Conservation (phyloP, 2,113 vertebrate genomes). For the Callocephalon fimbriatum region DNA sequence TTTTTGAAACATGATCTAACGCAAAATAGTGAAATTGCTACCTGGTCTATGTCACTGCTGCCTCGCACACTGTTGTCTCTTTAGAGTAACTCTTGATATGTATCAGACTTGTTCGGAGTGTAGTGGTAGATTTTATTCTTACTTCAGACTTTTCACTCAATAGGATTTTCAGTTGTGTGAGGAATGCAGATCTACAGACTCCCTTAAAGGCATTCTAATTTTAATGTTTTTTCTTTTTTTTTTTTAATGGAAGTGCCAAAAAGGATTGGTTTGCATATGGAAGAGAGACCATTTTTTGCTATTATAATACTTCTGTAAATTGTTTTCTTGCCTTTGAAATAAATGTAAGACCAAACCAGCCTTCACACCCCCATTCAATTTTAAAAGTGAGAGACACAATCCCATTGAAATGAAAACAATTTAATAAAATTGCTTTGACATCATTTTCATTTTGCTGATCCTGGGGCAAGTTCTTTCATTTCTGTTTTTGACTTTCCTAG, state of each 20-base stretch:
- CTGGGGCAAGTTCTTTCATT: not conserved
- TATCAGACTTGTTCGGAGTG: not conserved
- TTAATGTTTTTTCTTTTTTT: too few species aligned
- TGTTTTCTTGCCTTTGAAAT: not conserved
- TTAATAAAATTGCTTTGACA: not conserved
- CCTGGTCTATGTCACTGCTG: not conserved
- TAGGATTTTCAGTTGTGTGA: not conserved
- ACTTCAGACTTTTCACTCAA: not conserved
- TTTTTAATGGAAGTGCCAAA: not conserved
- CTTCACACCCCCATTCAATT: not conserved
- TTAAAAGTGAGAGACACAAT: not conserved
- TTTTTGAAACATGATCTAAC: not conserved
- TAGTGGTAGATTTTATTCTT: not conserved
- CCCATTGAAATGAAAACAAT: not conserved
- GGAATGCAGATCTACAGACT: not conserved
- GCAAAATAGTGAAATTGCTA: not conserved
- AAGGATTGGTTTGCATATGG: not conserved
- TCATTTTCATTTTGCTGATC: not conserved
- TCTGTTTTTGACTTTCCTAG: not conserved
- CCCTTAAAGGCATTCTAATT: not conserved
- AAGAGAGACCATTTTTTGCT: not conserved
- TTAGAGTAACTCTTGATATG: not conserved
- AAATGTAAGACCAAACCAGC: not conserved
- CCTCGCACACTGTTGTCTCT: not conserved
- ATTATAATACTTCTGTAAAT: not conserved